Percentiles rank a stretch among this genome's conserved stretches.
Conservation (phyloP, 2,113 vertebrate species). For the Castor canadensis region DNA sequence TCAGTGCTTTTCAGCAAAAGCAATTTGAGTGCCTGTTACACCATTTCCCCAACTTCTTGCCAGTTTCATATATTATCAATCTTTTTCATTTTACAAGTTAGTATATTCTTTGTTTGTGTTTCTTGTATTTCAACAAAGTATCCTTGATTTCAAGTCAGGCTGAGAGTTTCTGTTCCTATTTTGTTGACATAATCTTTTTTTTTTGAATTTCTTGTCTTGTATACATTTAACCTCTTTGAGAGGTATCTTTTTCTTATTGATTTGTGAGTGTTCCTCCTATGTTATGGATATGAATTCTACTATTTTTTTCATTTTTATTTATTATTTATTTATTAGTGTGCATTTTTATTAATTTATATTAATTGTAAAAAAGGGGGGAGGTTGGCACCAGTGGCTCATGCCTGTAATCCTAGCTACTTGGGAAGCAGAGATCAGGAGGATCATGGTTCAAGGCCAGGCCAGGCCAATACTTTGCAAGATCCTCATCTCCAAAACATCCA, state of each 20-base stretch:
- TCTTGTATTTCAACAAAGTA: not conserved
- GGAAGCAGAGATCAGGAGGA: too few species aligned
- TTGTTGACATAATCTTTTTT: not conserved
- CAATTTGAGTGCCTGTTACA: too few species aligned
- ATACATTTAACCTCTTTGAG: not conserved
- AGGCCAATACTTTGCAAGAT: too few species aligned
- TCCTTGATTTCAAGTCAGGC: not conserved
- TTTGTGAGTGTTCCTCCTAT: not conserved
- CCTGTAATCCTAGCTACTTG: too few species aligned
- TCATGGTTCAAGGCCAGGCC: too few species aligned
- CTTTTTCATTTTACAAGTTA: constrained; percentile 20
- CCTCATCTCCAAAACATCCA: too few species aligned
- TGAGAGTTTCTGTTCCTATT: not conserved
- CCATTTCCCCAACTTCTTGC: not conserved
- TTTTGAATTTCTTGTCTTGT: not conserved
- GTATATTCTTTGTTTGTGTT: not conserved
- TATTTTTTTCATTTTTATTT: too few species aligned
- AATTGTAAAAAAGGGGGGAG: too few species aligned
- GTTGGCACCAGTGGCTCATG: too few species aligned
- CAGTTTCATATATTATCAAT: not conserved
- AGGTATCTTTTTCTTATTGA: not conserved
- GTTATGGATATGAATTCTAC: not conserved
- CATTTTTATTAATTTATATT: too few species aligned
- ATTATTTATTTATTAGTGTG: too few species aligned
- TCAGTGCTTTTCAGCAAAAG: too few species aligned